Evolutionary conservation across 1,140 invertebrate genomes (phyloP), one percentile per base, ranked within the genome.

Genomic region (Procambarus virginalis): DNA sequence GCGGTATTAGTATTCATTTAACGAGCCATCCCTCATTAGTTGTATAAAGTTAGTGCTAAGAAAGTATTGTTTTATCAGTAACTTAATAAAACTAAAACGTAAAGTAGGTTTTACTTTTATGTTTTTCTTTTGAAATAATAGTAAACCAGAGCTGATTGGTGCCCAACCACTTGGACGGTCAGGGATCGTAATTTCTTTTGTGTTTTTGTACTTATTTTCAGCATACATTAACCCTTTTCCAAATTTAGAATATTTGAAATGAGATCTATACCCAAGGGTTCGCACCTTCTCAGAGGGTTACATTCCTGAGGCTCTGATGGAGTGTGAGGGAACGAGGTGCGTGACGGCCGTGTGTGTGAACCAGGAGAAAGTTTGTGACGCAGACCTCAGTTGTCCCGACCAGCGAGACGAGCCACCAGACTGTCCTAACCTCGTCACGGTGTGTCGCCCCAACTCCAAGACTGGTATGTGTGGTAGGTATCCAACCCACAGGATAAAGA

Each of bases 271-370:
- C n/a, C n/a, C n/a, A n/a, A n/a, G n/a, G n/a, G n/a, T n/a, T 34
- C 34, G 34, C 1, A 34, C 34, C 34, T 34, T 34, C 34, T 34
- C 46, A 78, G 76, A 49, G 46, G 34, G 46, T 6, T 51, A 49
- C 76, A 9, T n/a, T 0, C 68, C 68, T 0, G 58, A 1, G 0
- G 17, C 22, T 2, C 8, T 68, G 58, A 46, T 10, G 17, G 20
- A 22, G 14, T 82, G 80, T 46, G 22, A 45, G 3, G 80, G 80
- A 20, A 34, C 14, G 8, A 34, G 4, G 3, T 82, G 80, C 14
- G 58, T 68, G 48, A 64, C 80, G 5, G 80, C 58, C 6, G 8
- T 82, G 58, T 82, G 80, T 82, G 80, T 82, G 55, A 17, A 0
- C 0, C 2, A 48, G 34, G 14, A 10, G 17, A 22, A 17, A 1